phyloP scores from a whole-genome alignment of 2,888 invertebrate genomes.

The Habroteleia sp. region DNA sequence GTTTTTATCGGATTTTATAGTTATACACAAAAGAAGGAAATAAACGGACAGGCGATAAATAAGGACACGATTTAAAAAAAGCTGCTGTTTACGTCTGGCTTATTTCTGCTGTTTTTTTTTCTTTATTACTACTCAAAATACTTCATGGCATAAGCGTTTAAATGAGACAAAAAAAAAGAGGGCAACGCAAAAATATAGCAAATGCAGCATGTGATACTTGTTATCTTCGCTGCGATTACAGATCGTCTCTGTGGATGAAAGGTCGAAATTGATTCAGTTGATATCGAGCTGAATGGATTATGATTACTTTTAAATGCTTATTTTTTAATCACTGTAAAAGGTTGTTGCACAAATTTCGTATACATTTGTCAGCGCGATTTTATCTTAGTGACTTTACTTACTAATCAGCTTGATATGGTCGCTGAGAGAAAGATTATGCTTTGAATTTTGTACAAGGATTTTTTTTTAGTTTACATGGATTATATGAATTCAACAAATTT shows the following conservation, averaged over 20 bases:
- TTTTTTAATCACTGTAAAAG: constrained; percentile 28
- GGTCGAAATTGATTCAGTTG: constrained; percentile 7
- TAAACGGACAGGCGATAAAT: too few species aligned
- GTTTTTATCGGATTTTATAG: too few species aligned
- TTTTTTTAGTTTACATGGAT: too few species aligned
- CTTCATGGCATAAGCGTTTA: constrained; percentile 20
- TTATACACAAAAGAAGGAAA: too few species aligned
- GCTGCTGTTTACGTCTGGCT: too few species aligned
- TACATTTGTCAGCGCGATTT: constrained; percentile 43
- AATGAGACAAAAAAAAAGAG: constrained; percentile 7
- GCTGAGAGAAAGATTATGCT: constrained; percentile 21
- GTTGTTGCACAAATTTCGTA: constrained; percentile 43
- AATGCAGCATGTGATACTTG: constrained; percentile 26
- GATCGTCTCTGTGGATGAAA: not conserved
- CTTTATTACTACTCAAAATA: too few species aligned
- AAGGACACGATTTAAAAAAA: not conserved
- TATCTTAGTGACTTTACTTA: constrained; percentile 28
- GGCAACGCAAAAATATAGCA: constrained; percentile 25
- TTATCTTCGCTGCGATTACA: constrained; percentile 43
- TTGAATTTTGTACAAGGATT: constrained; percentile 32
- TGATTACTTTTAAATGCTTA: not conserved
- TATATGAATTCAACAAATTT: too few species aligned
- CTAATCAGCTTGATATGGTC: constrained; percentile 32
- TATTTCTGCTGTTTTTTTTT: too few species aligned
- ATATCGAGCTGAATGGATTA: constrained; percentile 7